Evolutionary conservation across 2,797 vertebrate species (phyloP), one percentile per base, ranked within the genome.

Genomic region (Cyprinella venusta): DNA sequence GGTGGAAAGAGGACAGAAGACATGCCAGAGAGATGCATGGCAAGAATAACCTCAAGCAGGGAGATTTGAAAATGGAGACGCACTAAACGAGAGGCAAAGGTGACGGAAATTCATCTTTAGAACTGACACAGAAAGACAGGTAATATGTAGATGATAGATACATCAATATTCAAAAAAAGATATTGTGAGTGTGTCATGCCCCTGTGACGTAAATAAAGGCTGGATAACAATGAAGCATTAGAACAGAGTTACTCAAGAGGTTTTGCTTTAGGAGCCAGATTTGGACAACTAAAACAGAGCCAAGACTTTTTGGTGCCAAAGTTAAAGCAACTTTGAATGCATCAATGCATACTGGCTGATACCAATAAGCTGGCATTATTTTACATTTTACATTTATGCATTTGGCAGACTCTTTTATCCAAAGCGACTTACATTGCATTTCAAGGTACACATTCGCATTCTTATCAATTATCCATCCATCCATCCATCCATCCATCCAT

Each of bases 1-100:
- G 90, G 87, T 77, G 88, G 82, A 88, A 52, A 85, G 88, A 89
- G 85, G 45, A 88, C 76, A 89, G 67, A 18, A 77, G 70, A 65
- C 12, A 40, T 64, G 21, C 18, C 8, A 7, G 52, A 70, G 50
- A 16, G 81, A 83, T 21, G 30, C 45, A 19, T 21, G 61, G 71
- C 61, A 83, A 36, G 64, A 77, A 83, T 69, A 69, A 67, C 45
- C 61, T 67, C 45, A 54, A 30, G 33, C 42, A 40, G 24, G 63
- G 36, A 59, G 72, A 13, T 42, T 69, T 59, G 76, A 52, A 76
- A 69, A 83, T 36, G 13, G 52, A 69, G 64, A 77, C 18, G 7
- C 36, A 13, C 16, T 48, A 42, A 81, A 81, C 64, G 24, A 81
- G 8, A 74, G 42, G 9, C 59, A 75, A 81, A 75, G 59, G 42